A percentile compares a stretch with the other conserved stretches of the same genome.
phyloP scores from a whole-genome alignment of 2,888 invertebrate genomes.

The Sisyra terminalis region DNA sequence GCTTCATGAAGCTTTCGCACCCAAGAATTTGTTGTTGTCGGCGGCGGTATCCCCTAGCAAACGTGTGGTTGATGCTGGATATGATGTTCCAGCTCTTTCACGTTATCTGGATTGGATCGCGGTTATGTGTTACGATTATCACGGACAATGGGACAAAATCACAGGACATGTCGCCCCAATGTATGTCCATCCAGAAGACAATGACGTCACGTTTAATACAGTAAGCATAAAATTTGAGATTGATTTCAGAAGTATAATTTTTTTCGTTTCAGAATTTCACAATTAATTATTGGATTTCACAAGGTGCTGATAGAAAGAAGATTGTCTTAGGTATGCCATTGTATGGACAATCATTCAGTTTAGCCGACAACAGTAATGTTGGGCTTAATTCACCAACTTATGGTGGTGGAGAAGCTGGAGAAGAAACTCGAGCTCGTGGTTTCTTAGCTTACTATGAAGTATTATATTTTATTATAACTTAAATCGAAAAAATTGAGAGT shows the following conservation, averaged over 20 bases:
- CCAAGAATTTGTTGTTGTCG: slow-evolving; percentile 55
- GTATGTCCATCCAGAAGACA: slow-evolving; percentile 57
- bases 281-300: slow-evolving; percentile 69
- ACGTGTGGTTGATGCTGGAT: slow-evolving; percentile 68
- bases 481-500: neutral
- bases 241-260: slow-evolving; percentile 3
- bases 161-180: slow-evolving; percentile 84
- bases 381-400: slow-evolving; percentile 63
- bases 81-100: slow-evolving; percentile 62
- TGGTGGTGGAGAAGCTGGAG: slow-evolving; percentile 80
- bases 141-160: slow-evolving; percentile 82
- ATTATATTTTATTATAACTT: slow-evolving; percentile 12
- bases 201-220: slow-evolving; percentile 62
- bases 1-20: slow-evolving; percentile 50
- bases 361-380: slow-evolving; percentile 45
- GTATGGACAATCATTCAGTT: slow-evolving; percentile 77
- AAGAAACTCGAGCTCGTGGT: slow-evolving; percentile 72
- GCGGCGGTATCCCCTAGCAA: slow-evolving; percentile 77
- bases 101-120: slow-evolving; percentile 76
- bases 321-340: slow-evolving; percentile 75
- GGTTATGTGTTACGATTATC: slow-evolving; percentile 83
- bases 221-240: slow-evolving; percentile 24
- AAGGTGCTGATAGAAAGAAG: slow-evolving; percentile 64
- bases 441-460: slow-evolving; percentile 82
- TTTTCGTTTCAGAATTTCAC: slow-evolving; percentile 56